phyloP scores from a whole-genome alignment of 2,797 vertebrate genomes.

The Coendou prehensilis region DNA sequence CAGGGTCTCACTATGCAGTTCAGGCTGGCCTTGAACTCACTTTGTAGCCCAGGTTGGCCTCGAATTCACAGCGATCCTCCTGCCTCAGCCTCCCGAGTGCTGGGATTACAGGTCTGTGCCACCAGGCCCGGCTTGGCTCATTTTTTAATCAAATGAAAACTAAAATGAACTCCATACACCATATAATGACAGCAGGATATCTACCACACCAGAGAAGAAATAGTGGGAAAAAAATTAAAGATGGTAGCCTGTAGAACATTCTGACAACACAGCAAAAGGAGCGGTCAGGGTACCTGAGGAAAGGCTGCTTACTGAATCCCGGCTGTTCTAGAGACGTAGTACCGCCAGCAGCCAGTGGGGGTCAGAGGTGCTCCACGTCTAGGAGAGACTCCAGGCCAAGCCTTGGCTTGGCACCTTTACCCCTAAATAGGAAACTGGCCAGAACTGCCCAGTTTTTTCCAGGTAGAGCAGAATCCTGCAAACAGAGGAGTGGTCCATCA shows the following conservation, averaged over 20 bases:
- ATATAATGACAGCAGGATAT: not conserved
- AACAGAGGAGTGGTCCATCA: not conserved
- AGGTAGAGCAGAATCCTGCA: not conserved
- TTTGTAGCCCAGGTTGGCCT: too few species aligned
- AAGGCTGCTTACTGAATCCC: too few species aligned
- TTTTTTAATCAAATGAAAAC: slow-evolving; percentile 51
- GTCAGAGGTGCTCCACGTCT: not conserved
- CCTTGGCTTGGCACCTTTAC: not conserved
- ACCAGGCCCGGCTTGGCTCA: not conserved
- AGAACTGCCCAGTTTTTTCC: not conserved
- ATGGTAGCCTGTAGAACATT: not conserved
- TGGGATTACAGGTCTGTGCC: too few species aligned
- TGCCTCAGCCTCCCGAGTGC: too few species aligned
- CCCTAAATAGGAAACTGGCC: not conserved
- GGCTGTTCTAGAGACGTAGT: not conserved
- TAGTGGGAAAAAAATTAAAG: not conserved
- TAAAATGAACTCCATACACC: not conserved
- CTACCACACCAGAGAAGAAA: not conserved
- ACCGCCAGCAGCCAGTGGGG: fast-evolving
- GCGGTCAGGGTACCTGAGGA: not conserved
- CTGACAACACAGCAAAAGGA: not conserved
- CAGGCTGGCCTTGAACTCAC: too few species aligned
- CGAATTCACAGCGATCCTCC: too few species aligned
- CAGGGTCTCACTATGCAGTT: too few species aligned
- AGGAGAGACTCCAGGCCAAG: not conserved